phyloP scores from a whole-genome alignment of 2,797 vertebrate genomes.

The Syngnathus acus region DNA sequence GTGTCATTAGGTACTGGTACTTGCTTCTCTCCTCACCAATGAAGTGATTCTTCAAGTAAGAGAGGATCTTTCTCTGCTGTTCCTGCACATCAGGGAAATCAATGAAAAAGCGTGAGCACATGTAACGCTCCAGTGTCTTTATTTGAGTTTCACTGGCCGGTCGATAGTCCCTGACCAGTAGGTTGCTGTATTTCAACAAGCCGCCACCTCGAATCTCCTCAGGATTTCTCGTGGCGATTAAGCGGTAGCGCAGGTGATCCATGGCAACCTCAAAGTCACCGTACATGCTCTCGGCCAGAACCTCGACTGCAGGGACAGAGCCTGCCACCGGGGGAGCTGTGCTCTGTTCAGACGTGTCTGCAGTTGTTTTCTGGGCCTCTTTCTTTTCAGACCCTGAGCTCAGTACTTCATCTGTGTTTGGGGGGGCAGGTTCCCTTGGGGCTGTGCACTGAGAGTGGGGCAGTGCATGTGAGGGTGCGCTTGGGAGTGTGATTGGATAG shows the following conservation, averaged over 20 bases:
- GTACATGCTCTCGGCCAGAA: slow-evolving; percentile 94
- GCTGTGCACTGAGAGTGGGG: slow-evolving; percentile 31
- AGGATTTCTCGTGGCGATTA: slow-evolving; percentile 89
- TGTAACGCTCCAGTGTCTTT: slow-evolving; percentile 91
- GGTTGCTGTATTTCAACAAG: slow-evolving; percentile 93
- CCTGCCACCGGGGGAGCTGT: slow-evolving; percentile 18
- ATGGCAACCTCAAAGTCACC: slow-evolving; percentile 89
- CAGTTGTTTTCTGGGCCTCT: slow-evolving; percentile 24
- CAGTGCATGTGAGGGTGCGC: slow-evolving; percentile 34
- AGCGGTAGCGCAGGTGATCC: slow-evolving; percentile 82
- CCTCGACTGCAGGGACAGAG: slow-evolving; percentile 61
- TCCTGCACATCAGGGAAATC: slow-evolving; percentile 92
- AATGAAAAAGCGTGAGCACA: slow-evolving; percentile 98
- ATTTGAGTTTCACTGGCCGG: slow-evolving; percentile 86
- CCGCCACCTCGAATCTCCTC: slow-evolving; percentile 96
- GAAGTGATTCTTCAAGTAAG: slow-evolving; percentile 93
- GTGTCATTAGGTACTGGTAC: slow-evolving; percentile 95
- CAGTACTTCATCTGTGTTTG: slow-evolving; percentile 22
- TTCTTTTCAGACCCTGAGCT: slow-evolving; percentile 36
- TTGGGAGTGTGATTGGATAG: slow-evolving; percentile 54
- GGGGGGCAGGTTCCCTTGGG: slow-evolving; percentile 26
- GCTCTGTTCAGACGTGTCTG: slow-evolving; percentile 30
- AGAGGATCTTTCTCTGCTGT: slow-evolving; percentile 93
- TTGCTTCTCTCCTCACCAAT: slow-evolving; percentile 95
- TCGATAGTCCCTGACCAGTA: slow-evolving; percentile 88